Evolutionary conservation across 1,140 invertebrate genomes (phyloP).

Genomic region (Tigriopus japonicus): DNA sequence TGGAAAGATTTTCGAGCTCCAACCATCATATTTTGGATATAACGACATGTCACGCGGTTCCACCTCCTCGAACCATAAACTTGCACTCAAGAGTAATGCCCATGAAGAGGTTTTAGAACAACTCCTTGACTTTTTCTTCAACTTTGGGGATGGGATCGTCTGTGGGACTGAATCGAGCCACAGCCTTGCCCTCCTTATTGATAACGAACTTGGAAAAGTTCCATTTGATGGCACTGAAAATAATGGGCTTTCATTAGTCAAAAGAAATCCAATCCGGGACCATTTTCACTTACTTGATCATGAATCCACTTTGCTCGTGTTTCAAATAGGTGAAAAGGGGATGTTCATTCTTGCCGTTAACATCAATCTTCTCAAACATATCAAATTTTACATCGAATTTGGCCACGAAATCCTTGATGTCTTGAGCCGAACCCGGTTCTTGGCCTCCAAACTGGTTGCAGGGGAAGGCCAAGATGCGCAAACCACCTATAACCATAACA

Average conservation of each 20-base stretch:
- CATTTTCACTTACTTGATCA: neutral
- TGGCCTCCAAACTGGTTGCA: conserved; percentile 77
- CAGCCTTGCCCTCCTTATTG: conserved; percentile 61
- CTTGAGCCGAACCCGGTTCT: conserved; percentile 47
- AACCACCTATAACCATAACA: conserved; percentile 27
- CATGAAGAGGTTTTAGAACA: neutral
- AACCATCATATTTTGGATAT: no score
- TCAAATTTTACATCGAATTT: conserved; percentile 52
- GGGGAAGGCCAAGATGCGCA: conserved; percentile 68
- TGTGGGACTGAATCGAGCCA: conserved; percentile 56
- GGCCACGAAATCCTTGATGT: conserved; percentile 50
- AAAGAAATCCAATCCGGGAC: no score
- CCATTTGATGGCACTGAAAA: conserved; percentile 64
- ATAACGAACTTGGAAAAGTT: conserved; percentile 92
- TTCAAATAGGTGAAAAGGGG: conserved; percentile 80
- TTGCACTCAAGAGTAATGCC: no score
- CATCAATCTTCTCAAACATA: conserved; percentile 56
- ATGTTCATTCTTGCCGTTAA: conserved; percentile 64
- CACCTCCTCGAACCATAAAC: no score
- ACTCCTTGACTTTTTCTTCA: neutral
- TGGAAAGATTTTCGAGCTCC: no score
- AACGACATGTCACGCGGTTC: no score
- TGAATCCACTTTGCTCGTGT: conserved; percentile 42
- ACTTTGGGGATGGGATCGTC: conserved; percentile 37
- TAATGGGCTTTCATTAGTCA: no score